Conservation (phyloP, 2,113 vertebrate genomes). For the Xenopus borealis region DNA sequence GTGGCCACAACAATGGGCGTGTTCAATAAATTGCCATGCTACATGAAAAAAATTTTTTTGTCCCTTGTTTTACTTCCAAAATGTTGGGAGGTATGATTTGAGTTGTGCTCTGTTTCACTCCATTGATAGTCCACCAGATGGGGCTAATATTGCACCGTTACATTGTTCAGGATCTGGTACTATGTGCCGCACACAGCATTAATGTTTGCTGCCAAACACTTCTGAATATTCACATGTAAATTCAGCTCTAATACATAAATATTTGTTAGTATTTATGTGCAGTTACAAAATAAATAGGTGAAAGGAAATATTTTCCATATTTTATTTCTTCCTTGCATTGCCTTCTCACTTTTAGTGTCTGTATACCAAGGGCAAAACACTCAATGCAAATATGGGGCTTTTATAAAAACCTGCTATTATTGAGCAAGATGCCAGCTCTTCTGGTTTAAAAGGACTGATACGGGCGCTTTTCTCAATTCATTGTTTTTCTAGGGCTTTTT, state of each 20-base stretch:
- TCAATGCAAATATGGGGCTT: conserved; percentile 37
- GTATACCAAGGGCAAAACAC: conserved; percentile 32
- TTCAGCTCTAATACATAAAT: neutral
- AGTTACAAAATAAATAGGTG: neutral
- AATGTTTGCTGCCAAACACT: neutral
- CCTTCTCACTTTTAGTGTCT: conserved; percentile 2
- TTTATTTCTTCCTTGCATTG: conserved; percentile 8
- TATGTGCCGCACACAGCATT: neutral
- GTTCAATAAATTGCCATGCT: too few relatives aligned
- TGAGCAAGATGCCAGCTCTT: conserved; percentile 29
- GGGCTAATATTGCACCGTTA: conserved; percentile 12
- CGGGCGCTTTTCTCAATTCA: conserved; percentile 6
- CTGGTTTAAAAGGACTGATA: conserved; percentile 24
- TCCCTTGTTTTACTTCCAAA: too few relatives aligned
- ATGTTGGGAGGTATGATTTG: too few relatives aligned
- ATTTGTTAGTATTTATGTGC: neutral
- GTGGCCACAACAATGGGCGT: too few relatives aligned
- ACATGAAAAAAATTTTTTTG: too few relatives aligned
- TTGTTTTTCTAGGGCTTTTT: conserved; percentile 6
- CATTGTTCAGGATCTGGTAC: too few relatives aligned
- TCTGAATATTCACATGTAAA: neutral
- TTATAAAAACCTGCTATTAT: conserved; percentile 25
- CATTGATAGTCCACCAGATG: conserved; percentile 28
- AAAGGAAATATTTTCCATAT: neutral
- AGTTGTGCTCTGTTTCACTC: too few relatives aligned